Conservation (phyloP, 2,113 vertebrate genomes). For the Odocoileus virginianus region DNA sequence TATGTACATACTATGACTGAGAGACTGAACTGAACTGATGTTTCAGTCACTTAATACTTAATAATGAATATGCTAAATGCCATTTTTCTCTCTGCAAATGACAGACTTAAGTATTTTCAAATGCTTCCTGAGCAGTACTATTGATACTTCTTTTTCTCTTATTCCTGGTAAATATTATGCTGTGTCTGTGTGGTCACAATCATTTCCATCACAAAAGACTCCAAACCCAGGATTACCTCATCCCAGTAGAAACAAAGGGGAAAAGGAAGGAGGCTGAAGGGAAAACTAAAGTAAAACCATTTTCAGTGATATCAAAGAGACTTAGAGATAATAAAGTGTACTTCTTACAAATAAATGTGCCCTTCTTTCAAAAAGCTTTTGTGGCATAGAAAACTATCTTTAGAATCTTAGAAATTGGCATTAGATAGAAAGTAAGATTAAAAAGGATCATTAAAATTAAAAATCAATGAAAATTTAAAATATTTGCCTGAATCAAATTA, state of each 20-base stretch:
- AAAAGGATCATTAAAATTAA: conserved; percentile 39
- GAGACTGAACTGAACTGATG: background rate
- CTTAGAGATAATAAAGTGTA: conserved; percentile 63
- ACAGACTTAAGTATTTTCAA: conserved; percentile 5
- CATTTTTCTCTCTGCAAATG: conserved; percentile 30
- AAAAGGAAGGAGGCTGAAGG: conserved; percentile 47
- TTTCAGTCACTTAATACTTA: background rate
- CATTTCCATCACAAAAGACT: conserved; percentile 73
- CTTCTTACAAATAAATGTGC: conserved; percentile 61
- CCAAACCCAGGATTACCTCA: conserved; percentile 59
- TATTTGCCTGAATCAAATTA: conserved; percentile 64
- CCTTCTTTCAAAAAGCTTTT: conserved; percentile 63
- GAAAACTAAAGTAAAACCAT: conserved; percentile 66
- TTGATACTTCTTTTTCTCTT: conserved; percentile 26
- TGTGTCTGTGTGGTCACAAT: conserved; percentile 45
- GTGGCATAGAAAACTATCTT: conserved; percentile 27
- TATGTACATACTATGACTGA: background rate
- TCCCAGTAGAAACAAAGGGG: conserved; percentile 56
- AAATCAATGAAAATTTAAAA: conserved; percentile 70
- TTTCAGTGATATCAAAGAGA: conserved; percentile 56
- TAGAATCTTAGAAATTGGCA: conserved; percentile 41
- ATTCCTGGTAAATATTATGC: conserved; percentile 56
- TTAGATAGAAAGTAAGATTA: conserved; percentile 23
- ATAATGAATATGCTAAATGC: background rate
- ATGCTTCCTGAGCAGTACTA: background rate